Evolutionary conservation across 2,888 invertebrate genomes (phyloP).

Genomic region (Frankliniella fusca): DNA sequence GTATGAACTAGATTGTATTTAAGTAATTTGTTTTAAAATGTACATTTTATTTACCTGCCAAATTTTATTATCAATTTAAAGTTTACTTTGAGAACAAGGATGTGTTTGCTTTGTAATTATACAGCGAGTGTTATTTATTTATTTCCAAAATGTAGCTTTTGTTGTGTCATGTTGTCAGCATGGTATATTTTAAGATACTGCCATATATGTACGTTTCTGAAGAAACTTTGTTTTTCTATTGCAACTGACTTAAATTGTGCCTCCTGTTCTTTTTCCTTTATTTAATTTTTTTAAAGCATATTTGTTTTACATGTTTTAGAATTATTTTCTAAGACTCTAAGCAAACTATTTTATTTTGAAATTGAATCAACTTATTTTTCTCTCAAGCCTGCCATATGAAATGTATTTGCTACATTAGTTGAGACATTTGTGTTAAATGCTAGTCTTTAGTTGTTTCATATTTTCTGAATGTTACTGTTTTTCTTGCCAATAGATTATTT

Average conservation of each 20-base stretch:
- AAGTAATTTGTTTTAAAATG: neutral
- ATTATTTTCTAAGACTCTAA: neutral
- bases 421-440: conserved; percentile 8
- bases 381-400: neutral
- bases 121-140: conserved; percentile 15
- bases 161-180: neutral
- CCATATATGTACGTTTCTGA: neutral
- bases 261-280: neutral
- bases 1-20: neutral
- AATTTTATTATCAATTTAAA: neutral
- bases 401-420: neutral
- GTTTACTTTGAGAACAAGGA: neutral
- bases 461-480: neutral
- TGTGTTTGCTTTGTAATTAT: conserved; percentile 21
- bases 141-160: neutral
- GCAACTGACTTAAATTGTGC: neutral
- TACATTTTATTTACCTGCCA: neutral
- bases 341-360: neutral
- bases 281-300: neutral
- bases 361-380: neutral
- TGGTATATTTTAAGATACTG: neutral
- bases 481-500: conserved; percentile 7
- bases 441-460: conserved; percentile 25
- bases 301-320: neutral
- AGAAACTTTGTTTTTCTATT: neutral